phyloP scores from a whole-genome alignment of 2,797 vertebrate genomes.

The Hafferia zeledoni region DNA sequence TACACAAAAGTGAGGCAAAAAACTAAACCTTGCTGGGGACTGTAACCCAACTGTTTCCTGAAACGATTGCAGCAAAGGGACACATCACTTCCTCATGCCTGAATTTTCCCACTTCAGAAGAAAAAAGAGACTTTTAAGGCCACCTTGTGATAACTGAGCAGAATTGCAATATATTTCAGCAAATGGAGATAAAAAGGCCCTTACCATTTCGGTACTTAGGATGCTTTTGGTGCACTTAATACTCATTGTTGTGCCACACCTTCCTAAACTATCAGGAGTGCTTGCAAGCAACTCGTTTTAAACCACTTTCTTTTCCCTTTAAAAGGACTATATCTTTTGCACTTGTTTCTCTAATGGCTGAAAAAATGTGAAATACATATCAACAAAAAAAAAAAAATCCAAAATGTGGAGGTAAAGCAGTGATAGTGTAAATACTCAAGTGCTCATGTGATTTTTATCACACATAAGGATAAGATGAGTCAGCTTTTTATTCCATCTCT shows the following conservation, averaged over 20 bases:
- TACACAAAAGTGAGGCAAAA: neutral
- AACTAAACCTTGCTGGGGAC: neutral
- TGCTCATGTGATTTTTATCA: neutral
- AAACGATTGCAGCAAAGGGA: neutral
- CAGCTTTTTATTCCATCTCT: neutral
- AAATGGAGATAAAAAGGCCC: neutral
- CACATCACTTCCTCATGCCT: constrained; percentile 53
- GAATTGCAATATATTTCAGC: neutral
- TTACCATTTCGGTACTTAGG: neutral
- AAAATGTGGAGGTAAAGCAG: neutral
- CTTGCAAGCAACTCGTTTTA: neutral
- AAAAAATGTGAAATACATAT: neutral
- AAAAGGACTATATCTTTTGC: neutral
- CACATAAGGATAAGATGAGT: neutral
- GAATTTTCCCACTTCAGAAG: neutral
- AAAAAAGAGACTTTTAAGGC: neutral
- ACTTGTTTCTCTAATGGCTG: neutral
- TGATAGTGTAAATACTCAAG: neutral
- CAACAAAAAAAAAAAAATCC: neutral
- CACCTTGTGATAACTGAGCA: constrained; percentile 36
- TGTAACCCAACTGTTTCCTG: constrained; percentile 42
- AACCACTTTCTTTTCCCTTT: neutral
- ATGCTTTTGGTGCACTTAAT: neutral
- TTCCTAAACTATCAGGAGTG: neutral
- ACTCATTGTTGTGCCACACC: neutral